Evolutionary conservation across 2,113 vertebrate genomes (phyloP), one percentile per base, ranked within the genome.

Genomic region (Echinops telfairi): DNA sequence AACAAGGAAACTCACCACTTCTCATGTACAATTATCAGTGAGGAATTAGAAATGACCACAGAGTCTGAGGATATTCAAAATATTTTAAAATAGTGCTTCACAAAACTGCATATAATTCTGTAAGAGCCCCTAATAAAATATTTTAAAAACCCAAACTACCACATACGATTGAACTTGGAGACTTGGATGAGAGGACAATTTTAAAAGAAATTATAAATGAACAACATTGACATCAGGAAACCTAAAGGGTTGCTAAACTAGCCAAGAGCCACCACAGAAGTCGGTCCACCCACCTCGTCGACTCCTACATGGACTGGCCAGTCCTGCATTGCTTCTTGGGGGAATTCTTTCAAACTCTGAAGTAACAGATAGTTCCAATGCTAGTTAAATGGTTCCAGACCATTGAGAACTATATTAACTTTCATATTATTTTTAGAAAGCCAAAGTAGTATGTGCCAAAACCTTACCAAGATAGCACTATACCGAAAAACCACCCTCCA

Each of bases 391-490:
- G 62, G 12, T 75, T 85, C 15, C 31, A 68, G 94, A 88, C 33
- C 22, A 64, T 4, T 79, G 86, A 83, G 73, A 90, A 66, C 23
- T 66, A 25, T 81, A 84, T 27, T 78, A 2, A 66, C 60, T 83
- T 87, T 93, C n/a, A 78, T 22, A 29, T 77, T 93, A 87, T 91
- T 96, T 94, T 87, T 93, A 88, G 82, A 94, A 93, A 94, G 36
- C 8, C 25, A 85, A 95, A 47, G 80, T 38, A 79, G 94, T 86
- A 89, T 84, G 53, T 88, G 58, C 10, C 62, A 82, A 94, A 89
- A 81, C 19, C 29, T 87, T 88, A 47, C 15, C 88, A 94, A 93
- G 64, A 79, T 27, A 86, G 14, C 23, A 76, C 27, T 75, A 27
- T 66, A n/a, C 64, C 33, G 62, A 33, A 92, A 86, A 87, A 5